phyloP scores from a whole-genome alignment of 2,113 vertebrate species.

The Numida meleagris region DNA sequence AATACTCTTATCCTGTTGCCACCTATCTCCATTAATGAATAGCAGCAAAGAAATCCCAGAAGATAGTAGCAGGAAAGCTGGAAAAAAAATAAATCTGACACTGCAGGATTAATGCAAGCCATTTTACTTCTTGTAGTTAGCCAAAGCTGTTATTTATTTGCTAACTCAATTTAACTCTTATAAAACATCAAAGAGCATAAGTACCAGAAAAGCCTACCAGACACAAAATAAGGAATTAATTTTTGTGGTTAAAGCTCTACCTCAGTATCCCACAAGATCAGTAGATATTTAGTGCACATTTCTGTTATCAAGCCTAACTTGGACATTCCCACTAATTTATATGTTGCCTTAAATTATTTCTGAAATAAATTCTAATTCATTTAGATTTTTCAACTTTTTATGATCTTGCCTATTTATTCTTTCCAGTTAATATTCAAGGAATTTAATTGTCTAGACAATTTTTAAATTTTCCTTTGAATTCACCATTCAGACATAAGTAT shows the following conservation, averaged over 20 bases:
- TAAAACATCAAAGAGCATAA: neutral
- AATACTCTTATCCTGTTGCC: neutral
- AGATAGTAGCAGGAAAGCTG: neutral
- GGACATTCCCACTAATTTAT: neutral
- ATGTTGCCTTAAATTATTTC: neutral
- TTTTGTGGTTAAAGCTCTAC: neutral
- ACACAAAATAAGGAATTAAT: neutral
- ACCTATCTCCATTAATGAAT: neutral
- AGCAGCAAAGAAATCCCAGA: neutral
- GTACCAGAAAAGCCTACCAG: neutral
- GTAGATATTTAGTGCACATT: neutral
- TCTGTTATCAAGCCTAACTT: neutral
- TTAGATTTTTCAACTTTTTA: neutral
- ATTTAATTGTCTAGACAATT: neutral
- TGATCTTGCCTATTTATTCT: neutral
- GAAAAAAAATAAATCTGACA: neutral
- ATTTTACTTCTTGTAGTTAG: neutral
- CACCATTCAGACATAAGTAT: neutral
- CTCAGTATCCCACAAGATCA: neutral
- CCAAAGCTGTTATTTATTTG: neutral
- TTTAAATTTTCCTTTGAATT: neutral
- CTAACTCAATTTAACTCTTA: neutral
- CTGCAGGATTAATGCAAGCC: neutral
- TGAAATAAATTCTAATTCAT: neutral
- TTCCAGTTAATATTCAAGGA: neutral